These are phyloP conservation scores for Megalops atlanticus DNA, from an alignment of 2,113 vertebrate genomes.

Conservation along the genomic window DNA sequence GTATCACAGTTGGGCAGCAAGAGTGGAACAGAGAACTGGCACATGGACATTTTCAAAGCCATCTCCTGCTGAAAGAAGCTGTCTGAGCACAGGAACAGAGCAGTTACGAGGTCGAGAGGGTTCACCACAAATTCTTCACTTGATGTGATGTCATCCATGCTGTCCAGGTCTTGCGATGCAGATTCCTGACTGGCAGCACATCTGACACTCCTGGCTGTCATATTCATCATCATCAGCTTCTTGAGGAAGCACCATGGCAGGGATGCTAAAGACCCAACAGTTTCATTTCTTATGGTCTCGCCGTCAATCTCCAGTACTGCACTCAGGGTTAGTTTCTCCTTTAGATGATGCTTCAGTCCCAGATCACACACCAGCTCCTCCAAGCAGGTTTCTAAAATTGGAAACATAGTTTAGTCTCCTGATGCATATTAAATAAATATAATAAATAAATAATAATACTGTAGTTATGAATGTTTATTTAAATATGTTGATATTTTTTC, in stretches of 20 bases:
- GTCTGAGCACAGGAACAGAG: conserved; percentile 72
- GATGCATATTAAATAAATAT: too few relatives aligned
- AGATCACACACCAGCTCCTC: conserved; percentile 28
- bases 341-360: conserved; percentile 34
- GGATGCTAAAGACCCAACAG: conserved; percentile 17
- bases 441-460: too few relatives aligned
- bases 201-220: conserved; percentile 41
- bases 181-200: neutral
- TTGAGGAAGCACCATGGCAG: conserved; percentile 41
- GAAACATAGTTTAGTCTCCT: too few relatives aligned
- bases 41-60: conserved; percentile 71
- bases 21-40: conserved; percentile 76
- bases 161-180: neutral
- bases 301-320: conserved; percentile 40
- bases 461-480: too few relatives aligned
- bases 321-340: conserved; percentile 42
- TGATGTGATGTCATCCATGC: too few relatives aligned
- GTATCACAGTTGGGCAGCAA: conserved; percentile 67
- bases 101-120: conserved; percentile 73
- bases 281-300: conserved; percentile 13
- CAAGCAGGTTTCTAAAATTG: conserved; percentile 38
- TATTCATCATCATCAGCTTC: conserved; percentile 44
- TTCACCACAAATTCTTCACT: conserved; percentile 54
- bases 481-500: too few relatives aligned
- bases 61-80: conserved; percentile 67